Conservation (phyloP, 1,140 invertebrate species). For the Polyergus mexicanus region DNA sequence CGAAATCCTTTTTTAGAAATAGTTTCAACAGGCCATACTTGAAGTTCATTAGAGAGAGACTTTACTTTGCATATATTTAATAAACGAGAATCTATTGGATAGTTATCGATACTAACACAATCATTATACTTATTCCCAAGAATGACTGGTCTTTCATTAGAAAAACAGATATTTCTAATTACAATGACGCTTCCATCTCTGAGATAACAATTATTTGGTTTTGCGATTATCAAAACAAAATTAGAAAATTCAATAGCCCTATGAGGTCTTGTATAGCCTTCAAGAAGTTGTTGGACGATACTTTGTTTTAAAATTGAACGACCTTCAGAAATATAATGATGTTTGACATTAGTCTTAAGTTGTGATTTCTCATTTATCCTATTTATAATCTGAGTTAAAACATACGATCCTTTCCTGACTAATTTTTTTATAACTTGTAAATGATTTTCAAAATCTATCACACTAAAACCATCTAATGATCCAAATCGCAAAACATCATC, state of each 20-base stretch:
- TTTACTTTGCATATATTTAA: not conserved
- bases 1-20: slow-evolving; percentile 12
- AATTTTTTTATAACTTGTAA: slow-evolving; percentile 9
- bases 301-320: not conserved
- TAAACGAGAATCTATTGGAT: slow-evolving; percentile 1
- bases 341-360: not conserved
- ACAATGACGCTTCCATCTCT: not conserved
- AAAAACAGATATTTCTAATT: slow-evolving; percentile 10
- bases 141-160: not conserved
- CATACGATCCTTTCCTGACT: not conserved
- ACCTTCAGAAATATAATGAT: not conserved
- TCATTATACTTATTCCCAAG: not conserved
- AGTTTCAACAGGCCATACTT: not conserved
- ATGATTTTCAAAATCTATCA: not conserved
- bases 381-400: slow-evolving; percentile 1
- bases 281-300: not conserved
- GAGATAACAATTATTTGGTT: slow-evolving; percentile 18
- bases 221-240: slow-evolving; percentile 1
- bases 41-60: not conserved
- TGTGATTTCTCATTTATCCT: slow-evolving; percentile 4
- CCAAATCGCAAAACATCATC: slow-evolving; percentile 12
- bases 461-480: slow-evolving; percentile 4
- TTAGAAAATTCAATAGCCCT: slow-evolving; percentile 1
- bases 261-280: not conserved
- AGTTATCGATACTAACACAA: not conserved